phyloP scores from a whole-genome alignment of 2,113 vertebrate genomes.

The Empidonax traillii region DNA sequence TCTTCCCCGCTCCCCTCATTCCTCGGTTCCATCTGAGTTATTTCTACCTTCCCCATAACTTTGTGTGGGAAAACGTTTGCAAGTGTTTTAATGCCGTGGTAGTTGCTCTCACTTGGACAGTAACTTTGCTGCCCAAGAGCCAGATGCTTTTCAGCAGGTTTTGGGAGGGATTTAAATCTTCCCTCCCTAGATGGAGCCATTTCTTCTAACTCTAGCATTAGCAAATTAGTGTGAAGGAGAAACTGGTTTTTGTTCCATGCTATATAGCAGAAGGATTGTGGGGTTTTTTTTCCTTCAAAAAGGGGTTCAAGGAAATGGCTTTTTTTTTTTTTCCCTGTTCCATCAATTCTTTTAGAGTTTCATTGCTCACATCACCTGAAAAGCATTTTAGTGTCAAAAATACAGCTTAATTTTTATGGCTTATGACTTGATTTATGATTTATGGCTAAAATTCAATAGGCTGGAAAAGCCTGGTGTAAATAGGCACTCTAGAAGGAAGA shows the following conservation, averaged over 20 bases:
- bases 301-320: not conserved
- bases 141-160: not conserved
- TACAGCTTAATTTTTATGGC: not conserved
- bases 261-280: not conserved
- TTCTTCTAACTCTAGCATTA: not conserved
- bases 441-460: not conserved
- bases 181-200: not conserved
- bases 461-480: not conserved
- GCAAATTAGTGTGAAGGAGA: not conserved
- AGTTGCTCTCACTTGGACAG: not conserved
- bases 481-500: not conserved
- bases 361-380: not conserved
- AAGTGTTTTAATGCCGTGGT: not conserved
- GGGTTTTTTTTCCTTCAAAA: not conserved
- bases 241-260: not conserved
- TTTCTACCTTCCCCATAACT: not conserved
- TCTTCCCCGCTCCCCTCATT: not conserved
- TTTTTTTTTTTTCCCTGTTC: not conserved
- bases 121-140: not conserved
- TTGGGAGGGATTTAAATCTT: not conserved
- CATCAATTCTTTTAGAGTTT: not conserved
- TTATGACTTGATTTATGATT: not conserved
- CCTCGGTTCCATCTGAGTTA: not conserved
- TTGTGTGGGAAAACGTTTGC: not conserved
- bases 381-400: not conserved